These are phyloP conservation scores for Austrolebias charrua DNA, from an alignment of 2,797 vertebrate species.

Conservation along the genomic window DNA sequence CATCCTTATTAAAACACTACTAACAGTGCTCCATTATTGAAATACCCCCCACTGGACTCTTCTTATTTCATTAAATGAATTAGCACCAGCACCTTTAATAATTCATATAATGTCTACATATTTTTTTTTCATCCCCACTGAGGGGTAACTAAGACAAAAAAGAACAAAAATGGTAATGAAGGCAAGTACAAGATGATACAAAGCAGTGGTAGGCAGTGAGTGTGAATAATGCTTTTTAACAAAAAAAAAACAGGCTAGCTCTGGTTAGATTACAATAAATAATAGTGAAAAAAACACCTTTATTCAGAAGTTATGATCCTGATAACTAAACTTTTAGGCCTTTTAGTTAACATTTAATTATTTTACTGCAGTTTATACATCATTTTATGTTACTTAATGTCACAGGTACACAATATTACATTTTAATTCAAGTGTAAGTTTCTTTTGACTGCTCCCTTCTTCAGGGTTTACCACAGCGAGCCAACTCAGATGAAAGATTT, in stretches of 20 bases:
- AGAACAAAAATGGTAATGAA: conserved; percentile 36
- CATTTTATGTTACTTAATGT: not conserved
- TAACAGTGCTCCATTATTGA: conserved; percentile 90
- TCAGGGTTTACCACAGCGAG: too few species aligned
- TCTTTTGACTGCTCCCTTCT: too few species aligned
- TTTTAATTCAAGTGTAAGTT: not conserved
- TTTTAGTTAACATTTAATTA: not conserved
- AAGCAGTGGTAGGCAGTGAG: conserved; percentile 15
- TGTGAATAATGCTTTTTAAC: conserved; percentile 21
- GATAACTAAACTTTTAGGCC: not conserved
- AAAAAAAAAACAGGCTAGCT: not conserved
- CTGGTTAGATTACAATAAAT: not conserved
- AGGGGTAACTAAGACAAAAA: conserved; percentile 63
- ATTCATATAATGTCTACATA: conserved; percentile 83
- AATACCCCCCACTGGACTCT: conserved; percentile 83
- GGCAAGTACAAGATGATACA: conserved; percentile 42
- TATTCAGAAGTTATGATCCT: not conserved
- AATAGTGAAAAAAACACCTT: not conserved
- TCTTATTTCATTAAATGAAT: conserved; percentile 93
- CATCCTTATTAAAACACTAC: conserved; percentile 88
- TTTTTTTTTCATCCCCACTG: conserved; percentile 49
- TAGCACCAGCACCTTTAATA: conserved; percentile 85
- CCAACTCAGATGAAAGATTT: too few species aligned
- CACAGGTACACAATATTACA: not conserved
- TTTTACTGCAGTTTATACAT: not conserved